A percentile compares a stretch with the other conserved stretches of the same genome.
phyloP scores from a whole-genome alignment of 2,113 vertebrate species.

The Axis porcinus region DNA sequence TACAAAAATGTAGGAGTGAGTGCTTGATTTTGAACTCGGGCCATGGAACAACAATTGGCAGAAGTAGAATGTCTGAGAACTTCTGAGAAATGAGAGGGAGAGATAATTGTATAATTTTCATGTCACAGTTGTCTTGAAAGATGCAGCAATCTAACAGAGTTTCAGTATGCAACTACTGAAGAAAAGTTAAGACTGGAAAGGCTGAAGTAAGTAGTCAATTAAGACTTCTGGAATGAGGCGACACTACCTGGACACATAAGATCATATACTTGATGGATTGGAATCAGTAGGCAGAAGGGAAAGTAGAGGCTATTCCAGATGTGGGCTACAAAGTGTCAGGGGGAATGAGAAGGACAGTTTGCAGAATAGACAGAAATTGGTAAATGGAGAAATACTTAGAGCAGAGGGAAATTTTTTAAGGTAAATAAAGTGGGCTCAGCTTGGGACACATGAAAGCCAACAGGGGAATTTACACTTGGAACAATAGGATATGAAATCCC shows the following conservation, averaged over 20 bases:
- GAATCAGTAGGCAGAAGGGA: background rate
- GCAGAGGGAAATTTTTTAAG: background rate
- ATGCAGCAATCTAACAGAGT: background rate
- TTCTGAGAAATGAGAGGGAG: background rate
- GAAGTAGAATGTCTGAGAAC: background rate
- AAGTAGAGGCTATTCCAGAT: background rate
- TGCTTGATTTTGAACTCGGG: background rate
- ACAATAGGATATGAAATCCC: background rate
- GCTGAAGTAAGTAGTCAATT: background rate
- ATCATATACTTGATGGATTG: background rate
- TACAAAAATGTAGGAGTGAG: background rate
- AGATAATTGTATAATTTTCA: background rate
- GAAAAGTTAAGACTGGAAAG: background rate
- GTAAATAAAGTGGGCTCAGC: background rate
- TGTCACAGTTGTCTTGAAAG: background rate
- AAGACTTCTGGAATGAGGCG: background rate
- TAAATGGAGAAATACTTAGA: background rate
- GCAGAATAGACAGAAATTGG: background rate
- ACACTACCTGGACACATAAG: accelerated
- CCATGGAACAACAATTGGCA: background rate
- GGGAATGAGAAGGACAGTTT: background rate
- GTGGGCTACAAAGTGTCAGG: background rate
- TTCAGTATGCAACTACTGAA: background rate
- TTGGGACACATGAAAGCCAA: background rate
- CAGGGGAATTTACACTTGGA: background rate